Evolutionary conservation across 2,113 vertebrate species (phyloP).

Genomic region (Melozone crissalis): DNA sequence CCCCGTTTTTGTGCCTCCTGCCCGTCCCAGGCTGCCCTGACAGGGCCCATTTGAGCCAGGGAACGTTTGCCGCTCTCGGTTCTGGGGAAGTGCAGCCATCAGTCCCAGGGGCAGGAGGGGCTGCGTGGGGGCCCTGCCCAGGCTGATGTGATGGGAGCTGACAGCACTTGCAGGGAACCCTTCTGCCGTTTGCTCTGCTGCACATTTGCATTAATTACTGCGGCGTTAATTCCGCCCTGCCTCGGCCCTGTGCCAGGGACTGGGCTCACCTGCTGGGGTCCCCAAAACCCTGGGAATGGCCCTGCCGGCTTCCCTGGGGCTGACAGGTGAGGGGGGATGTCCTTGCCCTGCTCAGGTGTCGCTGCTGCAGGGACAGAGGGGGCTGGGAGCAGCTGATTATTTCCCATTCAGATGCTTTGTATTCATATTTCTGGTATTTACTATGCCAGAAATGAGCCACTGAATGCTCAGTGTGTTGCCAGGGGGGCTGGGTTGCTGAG

Average conservation of each 20-base stretch:
- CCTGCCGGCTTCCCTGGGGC: background rate
- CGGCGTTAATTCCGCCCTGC: background rate
- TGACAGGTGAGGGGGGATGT: background rate
- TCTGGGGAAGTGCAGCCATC: background rate
- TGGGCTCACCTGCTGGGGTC: background rate
- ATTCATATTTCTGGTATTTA: accelerated
- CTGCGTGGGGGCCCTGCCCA: background rate
- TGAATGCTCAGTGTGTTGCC: background rate
- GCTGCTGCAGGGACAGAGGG: background rate
- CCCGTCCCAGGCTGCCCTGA: background rate
- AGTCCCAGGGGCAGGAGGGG: background rate
- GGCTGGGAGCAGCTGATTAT: background rate
- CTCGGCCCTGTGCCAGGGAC: background rate
- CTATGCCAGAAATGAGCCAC: background rate
- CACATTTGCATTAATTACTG: background rate
- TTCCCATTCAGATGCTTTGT: background rate
- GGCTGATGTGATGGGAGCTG: slow-evolving; percentile 48
- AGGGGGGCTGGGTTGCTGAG: background rate
- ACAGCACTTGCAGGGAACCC: slow-evolving; percentile 65
- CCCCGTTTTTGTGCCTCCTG: background rate
- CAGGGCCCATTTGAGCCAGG: background rate
- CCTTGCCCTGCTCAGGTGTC: background rate
- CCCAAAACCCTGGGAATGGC: background rate
- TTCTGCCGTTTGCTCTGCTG: slow-evolving; percentile 16
- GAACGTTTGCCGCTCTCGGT: background rate